Base-by-base conservation (phyloP, 2,888 invertebrate genomes). In the Rhagophthalmus giganteus region DNA sequence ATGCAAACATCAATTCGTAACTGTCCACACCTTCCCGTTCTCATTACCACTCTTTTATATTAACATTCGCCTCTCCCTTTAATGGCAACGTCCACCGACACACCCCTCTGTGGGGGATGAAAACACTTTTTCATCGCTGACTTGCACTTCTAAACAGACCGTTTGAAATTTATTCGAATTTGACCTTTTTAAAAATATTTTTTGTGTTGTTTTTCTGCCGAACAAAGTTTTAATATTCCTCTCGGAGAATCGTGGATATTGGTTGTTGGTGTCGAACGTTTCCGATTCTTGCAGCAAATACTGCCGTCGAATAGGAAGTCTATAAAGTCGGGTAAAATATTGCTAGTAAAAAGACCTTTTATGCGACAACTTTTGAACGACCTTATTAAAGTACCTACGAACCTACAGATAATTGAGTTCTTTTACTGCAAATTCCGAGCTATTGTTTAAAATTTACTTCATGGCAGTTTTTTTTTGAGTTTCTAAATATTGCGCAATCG, bases 1-100 rank as follows among this genome's bases (percentile, higher is more conserved):
- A 60, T 53, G 47, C 47, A 46, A 40, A 55, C 58, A 60, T 60
- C 58, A 58, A 58, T 56, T 51, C 39, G 40, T 46, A 42, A 40
- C 46, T 47, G 50, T 57, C 48, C 58, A 55, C 60, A 55, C 58
- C 60, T 57, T 55, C 56, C 56, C 45, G 35, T 31, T 42, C 48
- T 51, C 54, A 59, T 57, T 54, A 58, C 55, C 52, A 34, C 42
- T 47, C 53, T 57, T 59, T 56, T 45, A 51, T 59, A 50, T 58
- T 52, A 54, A 54, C 39, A 37, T 11, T 32, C 26, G 32, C 28
- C 47, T 46, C 53, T 53, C 42, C 39, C 49, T 48, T 45, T 54
- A 45, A 52, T 45, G 47, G 45, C 34, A 33, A 31, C 46, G 48
- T 42, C 33, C 31, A 46, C 37, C 12, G 25, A n/a, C 9, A n/a